Conservation (phyloP, 2,113 vertebrate species). For the Gadus chalcogrammus region DNA sequence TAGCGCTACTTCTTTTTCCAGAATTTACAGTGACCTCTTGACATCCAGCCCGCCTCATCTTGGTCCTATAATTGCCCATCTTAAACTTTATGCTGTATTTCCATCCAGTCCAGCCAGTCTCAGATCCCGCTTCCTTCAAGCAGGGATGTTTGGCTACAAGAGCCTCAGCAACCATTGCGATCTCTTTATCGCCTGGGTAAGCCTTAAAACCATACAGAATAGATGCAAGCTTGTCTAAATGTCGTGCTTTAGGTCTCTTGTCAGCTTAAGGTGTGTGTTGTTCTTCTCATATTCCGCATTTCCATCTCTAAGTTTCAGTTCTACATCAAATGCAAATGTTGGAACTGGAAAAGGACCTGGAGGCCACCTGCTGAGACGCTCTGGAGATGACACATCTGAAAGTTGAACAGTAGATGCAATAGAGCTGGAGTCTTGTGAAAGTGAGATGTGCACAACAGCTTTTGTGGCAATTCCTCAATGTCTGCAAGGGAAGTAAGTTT, state of each 20-base stretch:
- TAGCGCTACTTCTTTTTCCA: conserved; percentile 33
- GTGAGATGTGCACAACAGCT: conserved; percentile 27
- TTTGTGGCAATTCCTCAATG: too few species aligned
- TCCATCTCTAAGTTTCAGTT: conserved; percentile 42
- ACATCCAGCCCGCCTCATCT: conserved; percentile 33
- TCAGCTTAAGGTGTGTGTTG: conserved; percentile 20
- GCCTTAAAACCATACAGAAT: conserved; percentile 42
- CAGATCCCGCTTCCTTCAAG: conserved; percentile 32
- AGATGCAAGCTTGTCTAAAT: conserved; percentile 38
- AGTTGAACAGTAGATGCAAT: conserved; percentile 25
- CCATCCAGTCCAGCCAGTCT: conserved; percentile 32
- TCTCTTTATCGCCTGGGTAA: conserved; percentile 38
- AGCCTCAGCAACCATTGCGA: conserved; percentile 26
- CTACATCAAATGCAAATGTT: conserved; percentile 36
- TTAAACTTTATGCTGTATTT: conserved; percentile 42
- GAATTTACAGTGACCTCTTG: conserved; percentile 36
- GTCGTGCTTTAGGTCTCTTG: conserved; percentile 37
- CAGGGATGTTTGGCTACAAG: not conserved
- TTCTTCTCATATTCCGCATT: conserved; percentile 38
- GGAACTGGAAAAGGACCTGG: conserved; percentile 31
- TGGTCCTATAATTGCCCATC: conserved; percentile 35
- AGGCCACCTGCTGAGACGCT: conserved; percentile 32
- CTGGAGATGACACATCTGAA: conserved; percentile 37
- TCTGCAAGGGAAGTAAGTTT: too few species aligned
- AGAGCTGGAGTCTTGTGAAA: conserved; percentile 25